Conservation (phyloP, 2,888 invertebrate species). For the Trilocha varians region DNA sequence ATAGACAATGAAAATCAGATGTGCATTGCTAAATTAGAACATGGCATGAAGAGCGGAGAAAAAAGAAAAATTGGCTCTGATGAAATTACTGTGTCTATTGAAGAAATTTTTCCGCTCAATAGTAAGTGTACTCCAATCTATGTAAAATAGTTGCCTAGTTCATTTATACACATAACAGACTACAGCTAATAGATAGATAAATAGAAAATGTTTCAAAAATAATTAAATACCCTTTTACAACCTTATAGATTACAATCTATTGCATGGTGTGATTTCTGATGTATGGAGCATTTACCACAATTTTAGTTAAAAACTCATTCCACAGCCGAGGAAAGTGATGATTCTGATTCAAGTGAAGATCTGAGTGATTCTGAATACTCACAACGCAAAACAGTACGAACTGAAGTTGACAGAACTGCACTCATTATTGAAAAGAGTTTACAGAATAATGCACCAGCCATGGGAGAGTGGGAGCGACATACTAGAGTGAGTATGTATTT, state of each 20-base stretch:
- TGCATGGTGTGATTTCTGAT: no score
- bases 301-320: conserved; percentile 4
- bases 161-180: no score
- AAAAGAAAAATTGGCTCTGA: conserved; percentile 50
- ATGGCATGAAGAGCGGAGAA: conserved; percentile 58
- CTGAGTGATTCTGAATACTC: conserved; percentile 62
- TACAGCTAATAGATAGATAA: no score
- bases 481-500: conserved; percentile 80
- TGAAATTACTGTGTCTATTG: conserved; percentile 70
- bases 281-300: no score
- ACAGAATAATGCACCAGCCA: conserved; percentile 60
- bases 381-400: conserved; percentile 30
- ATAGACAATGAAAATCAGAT: conserved; percentile 51
- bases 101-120: conserved; percentile 71
- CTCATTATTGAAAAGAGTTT: conserved; percentile 75
- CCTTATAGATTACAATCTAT: no score
- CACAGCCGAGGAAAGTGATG: conserved; percentile 35
- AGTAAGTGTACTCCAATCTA: conserved; percentile 30
- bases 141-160: no score
- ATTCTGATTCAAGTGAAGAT: conserved; percentile 45
- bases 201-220: no score
- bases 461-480: conserved; percentile 93
- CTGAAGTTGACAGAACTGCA: conserved; percentile 20
- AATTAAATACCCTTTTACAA: no score
- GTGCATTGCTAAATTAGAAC: conserved; percentile 70